Conservation (phyloP, 2,113 vertebrate genomes). For the Petromus typicus region DNA sequence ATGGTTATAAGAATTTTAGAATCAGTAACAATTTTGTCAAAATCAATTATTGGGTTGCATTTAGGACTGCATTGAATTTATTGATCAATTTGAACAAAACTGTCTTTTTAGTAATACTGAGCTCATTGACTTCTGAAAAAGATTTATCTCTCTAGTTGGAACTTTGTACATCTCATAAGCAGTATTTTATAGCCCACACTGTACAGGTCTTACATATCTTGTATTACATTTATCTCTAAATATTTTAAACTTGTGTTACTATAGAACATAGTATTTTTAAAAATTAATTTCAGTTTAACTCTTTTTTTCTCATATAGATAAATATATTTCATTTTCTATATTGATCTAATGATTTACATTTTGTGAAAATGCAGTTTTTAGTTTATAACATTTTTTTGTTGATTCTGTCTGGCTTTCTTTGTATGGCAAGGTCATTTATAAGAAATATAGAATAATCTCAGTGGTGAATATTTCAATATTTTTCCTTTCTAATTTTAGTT, state of each 20-base stretch:
- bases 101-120: background rate
- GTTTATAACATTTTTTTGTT: background rate
- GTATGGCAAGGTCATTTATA: background rate
- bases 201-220: background rate
- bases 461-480: background rate
- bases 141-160: background rate
- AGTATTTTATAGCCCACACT: background rate
- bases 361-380: background rate
- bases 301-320: background rate
- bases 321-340: background rate
- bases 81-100: background rate
- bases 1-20: background rate
- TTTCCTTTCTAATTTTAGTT: background rate
- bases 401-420: background rate
- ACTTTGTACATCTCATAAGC: background rate
- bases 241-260: background rate
- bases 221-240: background rate
- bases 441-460: background rate
- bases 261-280: background rate
- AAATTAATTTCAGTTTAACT: background rate
- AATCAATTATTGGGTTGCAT: background rate
- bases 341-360: background rate
- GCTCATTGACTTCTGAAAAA: background rate
- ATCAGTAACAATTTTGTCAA: background rate
- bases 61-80: background rate